These are phyloP conservation scores for Emys orbicularis DNA, from an alignment of 2,797 vertebrate species.

Conservation along the genomic window DNA sequence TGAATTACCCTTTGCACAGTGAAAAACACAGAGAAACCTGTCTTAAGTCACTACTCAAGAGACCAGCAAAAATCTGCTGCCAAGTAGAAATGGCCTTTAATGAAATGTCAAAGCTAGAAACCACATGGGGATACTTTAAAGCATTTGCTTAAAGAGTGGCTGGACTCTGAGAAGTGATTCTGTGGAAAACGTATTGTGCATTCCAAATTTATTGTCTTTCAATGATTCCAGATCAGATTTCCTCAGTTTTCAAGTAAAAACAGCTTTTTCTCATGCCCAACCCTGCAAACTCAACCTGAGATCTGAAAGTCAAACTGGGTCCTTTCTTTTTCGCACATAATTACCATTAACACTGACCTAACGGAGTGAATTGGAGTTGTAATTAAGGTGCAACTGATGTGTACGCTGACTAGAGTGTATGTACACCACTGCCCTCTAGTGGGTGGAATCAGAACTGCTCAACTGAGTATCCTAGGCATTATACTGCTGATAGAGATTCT, in stretches of 20 bases:
- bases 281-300: neutral
- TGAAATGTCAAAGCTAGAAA: conserved; percentile 64
- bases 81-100: conserved; percentile 56
- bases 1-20: conserved; percentile 40
- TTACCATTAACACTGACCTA: neutral
- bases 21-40: conserved; percentile 31
- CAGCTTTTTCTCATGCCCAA: neutral
- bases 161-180: neutral
- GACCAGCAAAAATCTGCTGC: conserved; percentile 24
- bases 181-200: neutral
- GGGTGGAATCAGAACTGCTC: rapidly evolving
- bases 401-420: neutral
- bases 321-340: neutral
- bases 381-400: neutral
- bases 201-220: neutral
- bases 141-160: neutral
- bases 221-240: neutral
- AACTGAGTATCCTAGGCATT: neutral
- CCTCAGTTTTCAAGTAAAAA: neutral
- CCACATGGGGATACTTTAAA: conserved; percentile 29
- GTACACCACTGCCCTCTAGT: neutral
- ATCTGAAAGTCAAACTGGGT: neutral
- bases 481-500: neutral
- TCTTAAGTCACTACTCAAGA: conserved; percentile 41
- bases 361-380: neutral